These are phyloP conservation scores for Zaprionus bogoriensis DNA, from an alignment of 2,888 invertebrate genomes.

Conservation along the genomic window DNA sequence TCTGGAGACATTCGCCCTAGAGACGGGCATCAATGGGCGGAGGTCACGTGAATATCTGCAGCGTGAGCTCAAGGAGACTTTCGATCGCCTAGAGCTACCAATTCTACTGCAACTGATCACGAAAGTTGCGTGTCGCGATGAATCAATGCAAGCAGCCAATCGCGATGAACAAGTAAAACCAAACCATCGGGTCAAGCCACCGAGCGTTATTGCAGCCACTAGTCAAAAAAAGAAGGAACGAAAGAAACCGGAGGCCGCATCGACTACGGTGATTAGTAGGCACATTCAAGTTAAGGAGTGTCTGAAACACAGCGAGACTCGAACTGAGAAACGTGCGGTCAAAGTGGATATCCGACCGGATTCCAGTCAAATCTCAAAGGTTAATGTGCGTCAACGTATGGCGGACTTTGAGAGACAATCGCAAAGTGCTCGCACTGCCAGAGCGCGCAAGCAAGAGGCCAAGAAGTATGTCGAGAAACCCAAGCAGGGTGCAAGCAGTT, in stretches of 20 bases:
- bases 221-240: neutral
- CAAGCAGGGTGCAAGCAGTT: neutral
- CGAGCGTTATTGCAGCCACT: neutral
- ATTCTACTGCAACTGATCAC: constrained; percentile 70
- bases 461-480: neutral
- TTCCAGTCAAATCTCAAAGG: neutral
- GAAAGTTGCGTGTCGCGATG: neutral
- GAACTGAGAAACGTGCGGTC: neutral
- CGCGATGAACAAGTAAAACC: no score
- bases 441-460: neutral
- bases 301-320: neutral
- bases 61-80: constrained; percentile 52
- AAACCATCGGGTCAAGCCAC: neutral
- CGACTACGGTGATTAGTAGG: neutral
- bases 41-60: constrained; percentile 61
- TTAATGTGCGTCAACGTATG: constrained; percentile 29
- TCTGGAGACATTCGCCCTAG: constrained; percentile 78
- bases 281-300: neutral
- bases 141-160: no score
- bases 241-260: neutral
- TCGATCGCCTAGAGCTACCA: constrained; percentile 65
- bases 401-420: neutral
- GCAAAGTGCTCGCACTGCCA: fast-evolving
- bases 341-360: neutral
- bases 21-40: constrained; percentile 65